These are phyloP conservation scores for Drosophila planitibia DNA, from an alignment of 2,888 invertebrate genomes.

Conservation along the genomic window DNA sequence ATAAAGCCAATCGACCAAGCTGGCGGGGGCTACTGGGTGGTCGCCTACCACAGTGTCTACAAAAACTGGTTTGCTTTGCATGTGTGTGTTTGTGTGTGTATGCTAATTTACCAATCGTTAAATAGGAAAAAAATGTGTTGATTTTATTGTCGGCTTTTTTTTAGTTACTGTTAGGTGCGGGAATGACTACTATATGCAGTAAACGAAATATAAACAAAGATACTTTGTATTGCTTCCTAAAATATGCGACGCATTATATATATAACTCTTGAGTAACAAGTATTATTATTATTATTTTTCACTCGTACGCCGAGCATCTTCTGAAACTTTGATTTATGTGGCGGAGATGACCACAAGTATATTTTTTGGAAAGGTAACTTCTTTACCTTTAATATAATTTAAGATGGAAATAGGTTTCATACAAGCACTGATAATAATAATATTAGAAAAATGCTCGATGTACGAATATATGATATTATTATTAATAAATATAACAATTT, in stretches of 20 bases:
- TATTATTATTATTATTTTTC: not conserved
- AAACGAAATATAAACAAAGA: too few relatives aligned
- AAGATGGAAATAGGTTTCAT: not conserved
- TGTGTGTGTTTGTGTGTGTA: slow-evolving; percentile 46
- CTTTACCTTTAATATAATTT: not conserved
- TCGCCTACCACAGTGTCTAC: slow-evolving; percentile 14
- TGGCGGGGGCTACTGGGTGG: slow-evolving; percentile 49
- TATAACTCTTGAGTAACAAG: not conserved
- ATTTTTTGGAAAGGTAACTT: not conserved
- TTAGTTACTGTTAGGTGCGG: slow-evolving; percentile 37
- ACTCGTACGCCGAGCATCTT: not conserved
- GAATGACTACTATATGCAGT: not conserved
- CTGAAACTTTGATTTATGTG: not conserved
- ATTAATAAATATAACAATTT: not conserved
- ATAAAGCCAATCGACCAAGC: slow-evolving; percentile 35
- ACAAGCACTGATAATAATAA: not conserved
- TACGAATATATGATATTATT: not conserved
- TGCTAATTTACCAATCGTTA: slow-evolving; percentile 71
- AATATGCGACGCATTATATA: not conserved
- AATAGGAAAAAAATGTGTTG: slow-evolving; percentile 63
- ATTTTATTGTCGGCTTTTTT: slow-evolving; percentile 59
- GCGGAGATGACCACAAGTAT: not conserved
- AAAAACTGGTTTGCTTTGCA: slow-evolving; percentile 37
- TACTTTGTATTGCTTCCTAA: not conserved
- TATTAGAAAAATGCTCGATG: not conserved